A percentile compares a stretch with the other conserved stretches of the same genome.
Conservation (phyloP, 2,888 invertebrate genomes). For the Mesopsocus fuscifrons region DNA sequence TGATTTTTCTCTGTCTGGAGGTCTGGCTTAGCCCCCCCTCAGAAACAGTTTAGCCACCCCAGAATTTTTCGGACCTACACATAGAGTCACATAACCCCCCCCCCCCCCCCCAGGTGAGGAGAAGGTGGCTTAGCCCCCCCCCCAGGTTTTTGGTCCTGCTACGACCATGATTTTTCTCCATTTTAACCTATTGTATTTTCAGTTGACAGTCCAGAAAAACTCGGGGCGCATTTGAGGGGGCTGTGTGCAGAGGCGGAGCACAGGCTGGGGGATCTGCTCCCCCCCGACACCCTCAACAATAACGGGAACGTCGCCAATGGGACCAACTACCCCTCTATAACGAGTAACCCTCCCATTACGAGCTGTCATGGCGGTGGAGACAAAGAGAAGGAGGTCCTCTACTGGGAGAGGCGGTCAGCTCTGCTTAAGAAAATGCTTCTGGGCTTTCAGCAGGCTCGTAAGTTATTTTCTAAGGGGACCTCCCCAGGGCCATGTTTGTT, state of each 20-base stretch:
- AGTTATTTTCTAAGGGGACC: constrained; percentile 22
- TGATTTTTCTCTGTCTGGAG: too few relatives aligned
- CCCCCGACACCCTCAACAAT: constrained; percentile 23
- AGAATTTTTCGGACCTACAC: too few relatives aligned
- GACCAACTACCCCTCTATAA: constrained; percentile 24
- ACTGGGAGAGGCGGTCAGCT: constrained; percentile 71
- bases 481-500: too few relatives aligned
- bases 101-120: background rate
- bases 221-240: constrained; percentile 55
- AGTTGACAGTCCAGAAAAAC: constrained; percentile 52
- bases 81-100: too few relatives aligned
- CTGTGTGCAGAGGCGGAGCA: constrained; percentile 67
- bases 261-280: constrained; percentile 50
- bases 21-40: too few relatives aligned
- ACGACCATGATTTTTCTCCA: constrained; percentile 11
- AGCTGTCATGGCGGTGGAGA: constrained; percentile 34
- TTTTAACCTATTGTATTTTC: too few relatives aligned
- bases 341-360: constrained; percentile 24
- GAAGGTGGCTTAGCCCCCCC: too few relatives aligned
- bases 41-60: too few relatives aligned
- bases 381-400: constrained; percentile 61
- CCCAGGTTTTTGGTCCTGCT: too few relatives aligned
- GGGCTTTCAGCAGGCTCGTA: constrained; percentile 71
- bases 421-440: constrained; percentile 61
- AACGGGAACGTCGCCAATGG: constrained; percentile 38